Percentiles rank a stretch among this genome's conserved stretches.
These are phyloP conservation scores for Philaethria dido DNA, from an alignment of 2,888 invertebrate species.

Conservation along the genomic window DNA sequence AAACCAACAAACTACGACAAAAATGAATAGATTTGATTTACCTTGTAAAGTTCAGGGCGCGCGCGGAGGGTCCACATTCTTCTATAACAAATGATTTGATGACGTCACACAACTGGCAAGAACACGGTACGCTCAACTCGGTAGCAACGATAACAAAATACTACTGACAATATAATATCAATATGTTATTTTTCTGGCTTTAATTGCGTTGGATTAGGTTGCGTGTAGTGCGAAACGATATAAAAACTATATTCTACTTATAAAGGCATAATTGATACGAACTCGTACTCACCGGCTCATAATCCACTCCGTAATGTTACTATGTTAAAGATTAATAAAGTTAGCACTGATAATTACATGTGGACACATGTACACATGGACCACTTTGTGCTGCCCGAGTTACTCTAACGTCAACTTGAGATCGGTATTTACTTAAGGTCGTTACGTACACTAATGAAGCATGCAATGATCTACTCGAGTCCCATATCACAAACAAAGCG, in stretches of 20 bases:
- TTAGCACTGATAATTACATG: constrained; percentile 57
- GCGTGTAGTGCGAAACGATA: constrained; percentile 56
- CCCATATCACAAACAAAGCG: constrained; percentile 71
- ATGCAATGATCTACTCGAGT: constrained; percentile 66
- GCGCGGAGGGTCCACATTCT: constrained; percentile 53
- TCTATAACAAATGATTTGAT: constrained; percentile 58
- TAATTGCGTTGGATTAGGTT: constrained; percentile 46
- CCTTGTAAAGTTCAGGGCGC: constrained; percentile 56
- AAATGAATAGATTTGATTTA: constrained; percentile 64
- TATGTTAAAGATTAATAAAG: constrained; percentile 58
- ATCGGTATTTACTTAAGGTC: no score
- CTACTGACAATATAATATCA: constrained; percentile 46
- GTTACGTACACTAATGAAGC: constrained; percentile 48
- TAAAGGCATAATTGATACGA: constrained; percentile 47
- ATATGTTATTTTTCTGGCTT: constrained; percentile 30
- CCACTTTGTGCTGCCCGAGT: no score
- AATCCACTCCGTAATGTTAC: constrained; percentile 55
- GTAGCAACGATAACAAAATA: constrained; percentile 42
- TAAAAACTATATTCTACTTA: constrained; percentile 40
- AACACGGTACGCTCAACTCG: constrained; percentile 43
- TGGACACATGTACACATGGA: no score
- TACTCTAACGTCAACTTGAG: constrained; percentile 37
- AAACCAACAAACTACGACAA: constrained; percentile 72
- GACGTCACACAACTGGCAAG: constrained; percentile 49
- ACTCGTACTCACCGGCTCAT: constrained; percentile 69